Conservation (phyloP, 2,113 vertebrate genomes). For the Cebidichthys violaceus region DNA sequence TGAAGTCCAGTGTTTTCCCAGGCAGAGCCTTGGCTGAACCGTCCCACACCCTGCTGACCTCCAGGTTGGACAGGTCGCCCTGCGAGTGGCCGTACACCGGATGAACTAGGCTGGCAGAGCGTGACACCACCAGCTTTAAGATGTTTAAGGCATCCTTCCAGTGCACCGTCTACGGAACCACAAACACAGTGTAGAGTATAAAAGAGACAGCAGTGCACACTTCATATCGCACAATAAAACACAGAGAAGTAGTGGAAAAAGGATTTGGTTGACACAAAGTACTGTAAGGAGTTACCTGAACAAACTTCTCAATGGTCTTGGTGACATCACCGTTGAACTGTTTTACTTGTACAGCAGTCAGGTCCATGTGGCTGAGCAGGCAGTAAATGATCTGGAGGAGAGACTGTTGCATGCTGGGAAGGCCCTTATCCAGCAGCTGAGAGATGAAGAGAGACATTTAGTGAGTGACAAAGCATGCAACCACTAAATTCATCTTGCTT, state of each 20-base stretch:
- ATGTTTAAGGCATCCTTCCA: slow-evolving; percentile 98
- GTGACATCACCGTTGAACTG: slow-evolving; percentile 96
- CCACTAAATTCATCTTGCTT: background rate
- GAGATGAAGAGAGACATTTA: slow-evolving; percentile 18
- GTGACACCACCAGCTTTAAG: slow-evolving; percentile 95
- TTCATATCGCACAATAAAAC: background rate
- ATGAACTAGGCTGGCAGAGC: slow-evolving; percentile 95
- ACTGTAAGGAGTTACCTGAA: slow-evolving; percentile 86
- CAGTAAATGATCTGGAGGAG: slow-evolving; percentile 97
- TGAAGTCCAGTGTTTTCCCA: slow-evolving; percentile 97
- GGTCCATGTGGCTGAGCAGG: slow-evolving; percentile 96
- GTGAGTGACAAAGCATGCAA: background rate
- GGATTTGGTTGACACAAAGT: background rate
- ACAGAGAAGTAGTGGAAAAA: background rate
- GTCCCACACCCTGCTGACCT: slow-evolving; percentile 95
- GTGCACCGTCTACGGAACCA: slow-evolving; percentile 88
- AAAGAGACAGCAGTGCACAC: slow-evolving; percentile 2
- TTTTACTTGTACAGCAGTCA: slow-evolving; percentile 93
- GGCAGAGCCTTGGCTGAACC: slow-evolving; percentile 95
- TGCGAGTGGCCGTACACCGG: slow-evolving; percentile 91
- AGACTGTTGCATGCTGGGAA: slow-evolving; percentile 96
- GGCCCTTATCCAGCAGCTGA: slow-evolving; percentile 96
- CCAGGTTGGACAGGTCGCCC: slow-evolving; percentile 92
- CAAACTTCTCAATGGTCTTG: slow-evolving; percentile 98
- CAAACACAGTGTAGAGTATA: slow-evolving; percentile 17